phyloP scores from a whole-genome alignment of 2,888 invertebrate genomes.

The Acronicta leporina region DNA sequence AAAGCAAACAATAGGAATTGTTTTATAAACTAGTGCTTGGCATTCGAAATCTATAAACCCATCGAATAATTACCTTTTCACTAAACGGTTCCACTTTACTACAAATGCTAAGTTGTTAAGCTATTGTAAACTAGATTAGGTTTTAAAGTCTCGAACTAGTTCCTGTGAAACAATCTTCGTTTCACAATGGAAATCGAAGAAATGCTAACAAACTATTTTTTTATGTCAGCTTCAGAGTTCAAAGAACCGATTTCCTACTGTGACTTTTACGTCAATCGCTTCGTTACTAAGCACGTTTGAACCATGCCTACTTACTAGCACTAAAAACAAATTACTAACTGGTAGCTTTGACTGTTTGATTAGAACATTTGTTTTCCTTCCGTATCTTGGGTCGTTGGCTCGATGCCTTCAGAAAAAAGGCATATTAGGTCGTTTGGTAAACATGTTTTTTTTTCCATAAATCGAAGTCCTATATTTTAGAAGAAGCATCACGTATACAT shows the following conservation, averaged over 20 bases:
- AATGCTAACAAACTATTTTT: constrained; percentile 8
- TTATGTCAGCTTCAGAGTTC: background rate
- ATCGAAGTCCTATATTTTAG: too few relatives aligned
- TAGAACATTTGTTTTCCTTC: too few relatives aligned
- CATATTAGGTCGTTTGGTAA: background rate
- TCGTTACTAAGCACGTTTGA: background rate
- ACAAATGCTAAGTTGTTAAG: background rate
- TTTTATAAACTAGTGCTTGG: too few relatives aligned
- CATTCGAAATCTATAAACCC: background rate
- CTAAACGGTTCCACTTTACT: background rate
- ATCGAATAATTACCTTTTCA: background rate
- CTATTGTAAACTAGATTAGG: background rate
- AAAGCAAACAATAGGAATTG: too few relatives aligned
- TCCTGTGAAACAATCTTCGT: constrained; percentile 6
- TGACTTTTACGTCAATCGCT: background rate
- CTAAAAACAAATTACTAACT: too few relatives aligned
- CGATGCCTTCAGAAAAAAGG: too few relatives aligned
- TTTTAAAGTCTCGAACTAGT: constrained; percentile 5
- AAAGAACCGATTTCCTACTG: background rate
- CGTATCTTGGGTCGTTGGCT: too few relatives aligned
- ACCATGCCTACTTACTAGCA: background rate
- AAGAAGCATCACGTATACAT: too few relatives aligned
- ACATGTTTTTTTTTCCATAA: too few relatives aligned
- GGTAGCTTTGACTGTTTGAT: too few relatives aligned
- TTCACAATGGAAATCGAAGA: constrained; percentile 5